Evolutionary conservation across 2,888 invertebrate species (phyloP).

Genomic region (Phania funesta): DNA sequence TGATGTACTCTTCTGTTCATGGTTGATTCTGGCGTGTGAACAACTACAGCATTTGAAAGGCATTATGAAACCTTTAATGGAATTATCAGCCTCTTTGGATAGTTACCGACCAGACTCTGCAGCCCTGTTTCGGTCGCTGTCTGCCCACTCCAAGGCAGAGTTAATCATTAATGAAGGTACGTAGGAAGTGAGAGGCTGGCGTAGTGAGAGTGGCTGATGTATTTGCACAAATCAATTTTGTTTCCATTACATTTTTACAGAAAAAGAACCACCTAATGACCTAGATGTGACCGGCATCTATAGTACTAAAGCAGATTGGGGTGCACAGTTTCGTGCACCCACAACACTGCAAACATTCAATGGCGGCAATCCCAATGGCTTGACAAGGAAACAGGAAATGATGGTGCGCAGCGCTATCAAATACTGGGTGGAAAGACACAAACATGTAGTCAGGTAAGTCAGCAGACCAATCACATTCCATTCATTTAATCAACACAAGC

Average conservation of each 20-base stretch:
- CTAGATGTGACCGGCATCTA: constrained; percentile 88
- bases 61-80: constrained; percentile 93
- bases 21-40: constrained; percentile 92
- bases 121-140: constrained; percentile 84
- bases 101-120: constrained; percentile 88
- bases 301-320: constrained; percentile 89
- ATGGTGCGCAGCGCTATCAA: constrained; percentile 92
- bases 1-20: constrained; percentile 91
- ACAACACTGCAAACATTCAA: constrained; percentile 84
- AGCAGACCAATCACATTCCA: constrained; percentile 1
- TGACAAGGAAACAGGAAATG: constrained; percentile 91
- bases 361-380: constrained; percentile 87
- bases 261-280: constrained; percentile 82
- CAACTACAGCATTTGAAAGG: constrained; percentile 92
- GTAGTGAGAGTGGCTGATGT: not conserved
- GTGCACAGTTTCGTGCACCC: constrained; percentile 86
- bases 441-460: constrained; percentile 90
- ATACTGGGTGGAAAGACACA: constrained; percentile 94
- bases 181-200: not conserved
- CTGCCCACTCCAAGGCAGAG: constrained; percentile 80
- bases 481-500: constrained; percentile 5
- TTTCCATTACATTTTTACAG: constrained; percentile 68
- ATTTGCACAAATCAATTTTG: constrained; percentile 20
- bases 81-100: constrained; percentile 90
- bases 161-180: constrained; percentile 79